Evolutionary conservation across 2,888 invertebrate genomes (phyloP).

Genomic region (Chrysodeixis includens): DNA sequence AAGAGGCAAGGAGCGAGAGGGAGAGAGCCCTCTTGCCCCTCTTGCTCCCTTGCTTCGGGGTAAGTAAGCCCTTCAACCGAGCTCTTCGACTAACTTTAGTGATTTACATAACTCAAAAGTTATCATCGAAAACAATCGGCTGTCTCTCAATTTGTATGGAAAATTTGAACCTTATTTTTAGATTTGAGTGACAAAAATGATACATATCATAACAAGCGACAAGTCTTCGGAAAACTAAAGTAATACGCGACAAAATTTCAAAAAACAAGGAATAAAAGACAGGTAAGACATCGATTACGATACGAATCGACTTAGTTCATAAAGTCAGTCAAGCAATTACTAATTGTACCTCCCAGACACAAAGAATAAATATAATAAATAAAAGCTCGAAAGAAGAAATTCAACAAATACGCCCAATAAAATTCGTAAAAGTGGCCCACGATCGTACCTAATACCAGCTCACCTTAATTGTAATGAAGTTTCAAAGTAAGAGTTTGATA

Average conservation of each 20-base stretch:
- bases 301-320: neutral
- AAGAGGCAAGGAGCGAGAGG: too few relatives aligned
- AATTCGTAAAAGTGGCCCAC: conserved; percentile 16
- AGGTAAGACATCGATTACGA: neutral
- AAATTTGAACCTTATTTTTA: neutral
- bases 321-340: conserved; percentile 3
- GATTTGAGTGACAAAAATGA: neutral
- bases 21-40: neutral
- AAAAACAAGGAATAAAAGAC: neutral
- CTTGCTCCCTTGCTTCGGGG: conserved; percentile 22
- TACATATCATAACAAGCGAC: neutral
- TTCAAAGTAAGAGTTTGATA: conserved; percentile 68
- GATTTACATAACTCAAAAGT: conserved; percentile 60
- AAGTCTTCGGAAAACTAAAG: neutral
- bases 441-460: conserved; percentile 24
- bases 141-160: conserved; percentile 31
- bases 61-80: conserved; percentile 50
- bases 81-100: conserved; percentile 55
- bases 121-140: conserved; percentile 32
- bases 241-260: neutral
- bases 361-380: neutral
- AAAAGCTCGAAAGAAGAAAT: neutral
- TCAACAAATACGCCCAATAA: conserved; percentile 13
- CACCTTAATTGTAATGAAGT: conserved; percentile 69
- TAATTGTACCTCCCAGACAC: neutral